Evolutionary conservation across 1,140 invertebrate genomes (phyloP), one percentile per base, ranked within the genome.

Genomic region (Octopus bimaculoides): DNA sequence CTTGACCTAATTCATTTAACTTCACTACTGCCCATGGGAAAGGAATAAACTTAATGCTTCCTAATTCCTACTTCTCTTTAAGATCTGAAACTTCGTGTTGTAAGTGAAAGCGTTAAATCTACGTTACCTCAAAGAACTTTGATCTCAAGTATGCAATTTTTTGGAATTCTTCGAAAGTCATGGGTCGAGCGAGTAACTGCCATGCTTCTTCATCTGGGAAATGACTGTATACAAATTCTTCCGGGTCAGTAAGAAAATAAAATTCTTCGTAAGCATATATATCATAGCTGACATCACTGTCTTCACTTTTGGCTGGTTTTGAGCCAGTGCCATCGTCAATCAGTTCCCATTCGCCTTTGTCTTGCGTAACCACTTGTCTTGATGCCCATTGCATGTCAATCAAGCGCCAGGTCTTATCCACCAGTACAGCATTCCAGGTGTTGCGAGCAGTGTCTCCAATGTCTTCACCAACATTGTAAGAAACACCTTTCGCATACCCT

Each of bases 221-320:
- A 85, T 92, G 92, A 0, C 91, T 91, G 83, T 88, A 91, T 61
- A 91, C 91, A 80, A 92, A 83, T 52, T 91, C 87, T 20, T 91
- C 88, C 0, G 92, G 91, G 82, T 92, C 92, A 4, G 91, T 91
- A 8, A 92, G 85, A 86, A 92, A 92, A 82, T 90, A 90, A 80
- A 89, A 89, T 79, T 90, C 89, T 56, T 90, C 89, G 82, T 87
- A 88, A 20, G 84, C 81, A 78, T 87, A 87, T 71, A 87, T 77
- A 41, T 71, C 66, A 17, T 71, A 71, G 66, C 66, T 71, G 66
- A 71, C 66, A 14, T 77, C 75, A 17, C 41, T 53, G 52, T 55
- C 75, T 10, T 77, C 75, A n/a, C n/a, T 12, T 77, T 71, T 71
- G 66, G 66, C 66, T 17, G 66, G 66, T 20, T 71, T 71, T 14